Percentiles rank a stretch among this genome's conserved stretches.
These are phyloP conservation scores for Himantopus leucocephalus DNA, from an alignment of 2,113 vertebrate genomes.

Conservation along the genomic window DNA sequence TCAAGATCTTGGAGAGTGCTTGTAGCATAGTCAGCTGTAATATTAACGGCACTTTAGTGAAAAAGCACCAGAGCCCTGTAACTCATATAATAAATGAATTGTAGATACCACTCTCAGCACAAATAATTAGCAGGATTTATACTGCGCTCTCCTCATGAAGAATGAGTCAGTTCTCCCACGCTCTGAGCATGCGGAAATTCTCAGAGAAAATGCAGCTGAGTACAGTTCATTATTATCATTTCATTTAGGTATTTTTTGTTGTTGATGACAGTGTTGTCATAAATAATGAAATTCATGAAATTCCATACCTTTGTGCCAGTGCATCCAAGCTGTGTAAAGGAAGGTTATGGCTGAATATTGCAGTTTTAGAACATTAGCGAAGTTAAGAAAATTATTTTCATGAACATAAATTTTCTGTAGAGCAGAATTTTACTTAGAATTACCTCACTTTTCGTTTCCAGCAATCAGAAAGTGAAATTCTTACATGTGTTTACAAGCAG, in stretches of 20 bases:
- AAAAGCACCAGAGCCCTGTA: background rate
- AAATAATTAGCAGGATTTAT: conserved; percentile 19
- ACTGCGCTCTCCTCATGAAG: background rate
- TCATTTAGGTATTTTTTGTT: background rate
- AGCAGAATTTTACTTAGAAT: background rate
- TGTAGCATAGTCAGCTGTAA: background rate
- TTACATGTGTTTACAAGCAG: background rate
- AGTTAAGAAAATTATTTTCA: background rate
- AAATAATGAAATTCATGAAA: background rate
- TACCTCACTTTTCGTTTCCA: background rate
- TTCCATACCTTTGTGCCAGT: background rate
- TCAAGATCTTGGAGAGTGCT: background rate
- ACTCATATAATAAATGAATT: background rate
- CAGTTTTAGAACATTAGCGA: background rate
- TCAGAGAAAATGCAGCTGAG: background rate
- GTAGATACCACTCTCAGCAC: background rate
- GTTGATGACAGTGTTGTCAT: background rate
- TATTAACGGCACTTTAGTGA: background rate
- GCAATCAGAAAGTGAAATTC: conserved; percentile 20
- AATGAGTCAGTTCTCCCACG: conserved; percentile 14
- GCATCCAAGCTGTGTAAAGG: background rate
- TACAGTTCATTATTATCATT: background rate
- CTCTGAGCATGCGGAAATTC: background rate
- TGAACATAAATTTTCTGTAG: background rate
- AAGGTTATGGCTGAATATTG: background rate